A percentile compares a stretch with the other conserved stretches of the same genome.
phyloP scores from a whole-genome alignment of 1,140 invertebrate species.

The Drosophila navojoa region DNA sequence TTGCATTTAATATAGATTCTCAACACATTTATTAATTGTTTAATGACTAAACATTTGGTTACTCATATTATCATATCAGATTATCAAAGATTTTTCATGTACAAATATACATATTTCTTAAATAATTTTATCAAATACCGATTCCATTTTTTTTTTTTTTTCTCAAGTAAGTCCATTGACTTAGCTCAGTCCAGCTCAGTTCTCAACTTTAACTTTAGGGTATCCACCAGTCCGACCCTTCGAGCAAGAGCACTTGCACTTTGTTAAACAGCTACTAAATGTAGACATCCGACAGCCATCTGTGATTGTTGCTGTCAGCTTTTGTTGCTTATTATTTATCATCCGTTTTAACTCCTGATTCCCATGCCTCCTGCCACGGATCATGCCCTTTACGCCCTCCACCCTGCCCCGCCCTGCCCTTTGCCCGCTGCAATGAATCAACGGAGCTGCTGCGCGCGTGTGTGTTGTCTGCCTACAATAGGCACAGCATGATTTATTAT shows the following conservation, averaged over 20 bases:
- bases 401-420: not conserved
- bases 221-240: not conserved
- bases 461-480: conserved; percentile 28
- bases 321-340: conserved; percentile 57
- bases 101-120: too few species aligned
- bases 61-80: too few species aligned
- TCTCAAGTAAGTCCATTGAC: too few species aligned
- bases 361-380: not conserved
- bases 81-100: too few species aligned
- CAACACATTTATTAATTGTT: too few species aligned
- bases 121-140: too few species aligned
- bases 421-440: conserved; percentile 70
- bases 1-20: too few species aligned
- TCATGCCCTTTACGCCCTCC: conserved; percentile 1
- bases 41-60: too few species aligned
- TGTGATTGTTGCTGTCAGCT: conserved; percentile 50
- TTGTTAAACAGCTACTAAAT: conserved; percentile 25
- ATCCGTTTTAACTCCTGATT: conserved; percentile 21
- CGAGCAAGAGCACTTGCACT: not conserved
- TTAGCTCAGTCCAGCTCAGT: not conserved
- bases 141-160: too few species aligned
- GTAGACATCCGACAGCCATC: conserved; percentile 30
- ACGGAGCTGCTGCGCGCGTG: conserved; percentile 34
- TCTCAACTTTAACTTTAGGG: not conserved
- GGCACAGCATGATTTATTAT: conserved; percentile 69